These are phyloP conservation scores for Chalcis sispes DNA, from an alignment of 2,888 invertebrate species.

Conservation along the genomic window DNA sequence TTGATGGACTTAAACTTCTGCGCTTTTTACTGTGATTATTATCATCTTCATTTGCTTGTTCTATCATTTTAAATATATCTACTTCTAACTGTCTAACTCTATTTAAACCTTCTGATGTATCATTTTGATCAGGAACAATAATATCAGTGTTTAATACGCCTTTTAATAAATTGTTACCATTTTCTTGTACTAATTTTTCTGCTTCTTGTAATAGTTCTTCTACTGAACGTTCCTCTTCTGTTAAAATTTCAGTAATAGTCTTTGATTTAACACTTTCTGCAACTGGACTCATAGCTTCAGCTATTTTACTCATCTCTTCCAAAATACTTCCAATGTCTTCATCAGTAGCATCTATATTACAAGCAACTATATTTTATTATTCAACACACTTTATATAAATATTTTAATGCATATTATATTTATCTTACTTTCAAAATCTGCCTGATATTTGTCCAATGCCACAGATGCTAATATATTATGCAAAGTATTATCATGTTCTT, in stretches of 20 bases:
- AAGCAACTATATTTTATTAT: neutral
- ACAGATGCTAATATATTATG: constrained; percentile 71
- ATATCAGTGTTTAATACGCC: constrained; percentile 69
- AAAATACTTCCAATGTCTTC: constrained; percentile 73
- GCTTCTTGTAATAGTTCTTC: constrained; percentile 73
- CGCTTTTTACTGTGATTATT: constrained; percentile 65
- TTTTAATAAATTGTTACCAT: constrained; percentile 68
- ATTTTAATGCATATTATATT: neutral
- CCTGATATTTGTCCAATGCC: constrained; percentile 72
- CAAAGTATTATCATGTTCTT: constrained; percentile 70
- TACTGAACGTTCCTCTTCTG: constrained; percentile 71
- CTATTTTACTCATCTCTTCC: constrained; percentile 74
- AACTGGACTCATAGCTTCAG: constrained; percentile 69
- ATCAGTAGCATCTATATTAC: constrained; percentile 70
- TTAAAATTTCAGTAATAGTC: constrained; percentile 64
- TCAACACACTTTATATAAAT: constrained; percentile 1
- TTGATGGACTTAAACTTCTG: constrained; percentile 63
- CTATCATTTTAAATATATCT: constrained; percentile 72
- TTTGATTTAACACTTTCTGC: constrained; percentile 67
- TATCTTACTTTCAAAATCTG: constrained; percentile 72
- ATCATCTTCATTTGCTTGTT: constrained; percentile 67
- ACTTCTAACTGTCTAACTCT: constrained; percentile 68
- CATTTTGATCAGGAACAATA: constrained; percentile 64
- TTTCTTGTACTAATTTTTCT: constrained; percentile 70
- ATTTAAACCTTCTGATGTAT: constrained; percentile 53